These are phyloP conservation scores for Tauraco erythrolophus DNA, from an alignment of 2,113 vertebrate genomes.

Conservation along the genomic window DNA sequence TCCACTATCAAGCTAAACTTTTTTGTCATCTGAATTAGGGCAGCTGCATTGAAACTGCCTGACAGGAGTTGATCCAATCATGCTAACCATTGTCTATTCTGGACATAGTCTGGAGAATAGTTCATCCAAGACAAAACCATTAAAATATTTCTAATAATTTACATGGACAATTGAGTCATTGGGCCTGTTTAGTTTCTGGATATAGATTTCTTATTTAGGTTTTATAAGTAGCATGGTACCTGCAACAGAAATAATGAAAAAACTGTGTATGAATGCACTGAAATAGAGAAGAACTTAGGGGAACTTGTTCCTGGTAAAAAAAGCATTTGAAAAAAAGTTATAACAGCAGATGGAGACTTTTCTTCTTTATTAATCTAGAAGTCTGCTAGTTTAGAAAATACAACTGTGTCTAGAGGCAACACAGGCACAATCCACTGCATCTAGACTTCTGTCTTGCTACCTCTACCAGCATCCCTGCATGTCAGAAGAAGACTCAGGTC, in stretches of 20 bases:
- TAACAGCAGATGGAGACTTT: not conserved
- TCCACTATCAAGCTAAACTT: not conserved
- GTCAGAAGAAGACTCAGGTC: not conserved
- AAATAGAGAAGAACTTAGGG: not conserved
- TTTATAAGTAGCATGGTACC: not conserved
- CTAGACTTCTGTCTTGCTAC: not conserved
- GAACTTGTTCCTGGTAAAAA: not conserved
- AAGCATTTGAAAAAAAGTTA: not conserved
- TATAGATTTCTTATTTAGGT: not conserved
- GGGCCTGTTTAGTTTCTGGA: not conserved
- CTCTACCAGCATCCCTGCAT: not conserved
- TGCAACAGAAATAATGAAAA: not conserved
- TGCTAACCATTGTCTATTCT: not conserved
- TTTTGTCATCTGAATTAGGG: not conserved
- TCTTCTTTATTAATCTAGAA: not conserved
- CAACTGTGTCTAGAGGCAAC: not conserved
- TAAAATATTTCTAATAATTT: not conserved
- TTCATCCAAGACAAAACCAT: not conserved
- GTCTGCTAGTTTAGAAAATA: not conserved
- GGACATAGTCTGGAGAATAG: not conserved
- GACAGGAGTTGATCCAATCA: not conserved
- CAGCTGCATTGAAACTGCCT: not conserved
- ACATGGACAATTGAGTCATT: not conserved
- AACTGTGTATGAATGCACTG: not conserved
- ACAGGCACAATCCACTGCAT: not conserved